Evolutionary conservation across 35 echinoderm and acorn worm species (phyloP).

Genomic region (Patiria miniata): DNA sequence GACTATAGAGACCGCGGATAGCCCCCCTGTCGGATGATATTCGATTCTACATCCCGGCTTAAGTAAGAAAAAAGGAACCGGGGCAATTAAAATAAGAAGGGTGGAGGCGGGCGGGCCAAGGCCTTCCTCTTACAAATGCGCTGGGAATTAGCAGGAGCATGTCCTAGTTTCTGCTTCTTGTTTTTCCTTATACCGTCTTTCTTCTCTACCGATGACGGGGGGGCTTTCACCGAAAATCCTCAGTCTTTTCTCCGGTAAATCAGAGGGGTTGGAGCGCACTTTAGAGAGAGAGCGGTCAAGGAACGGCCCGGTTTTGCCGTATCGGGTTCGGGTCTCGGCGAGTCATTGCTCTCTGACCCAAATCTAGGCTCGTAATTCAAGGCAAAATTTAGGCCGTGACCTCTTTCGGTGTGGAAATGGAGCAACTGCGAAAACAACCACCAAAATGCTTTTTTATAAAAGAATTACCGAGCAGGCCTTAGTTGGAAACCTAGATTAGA

Average conservation of each 20-base stretch:
- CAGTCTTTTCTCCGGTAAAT: slow-evolving; percentile 19
- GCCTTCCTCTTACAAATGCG: slow-evolving; percentile 8
- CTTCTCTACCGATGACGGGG: not conserved
- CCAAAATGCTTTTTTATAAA: too few relatives aligned
- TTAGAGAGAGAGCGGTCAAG: not conserved
- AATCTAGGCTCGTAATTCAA: not conserved
- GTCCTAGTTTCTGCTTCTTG: not conserved
- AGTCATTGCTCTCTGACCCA: slow-evolving; percentile 19
- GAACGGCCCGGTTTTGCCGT: not conserved
- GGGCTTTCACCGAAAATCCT: slow-evolving; percentile 11
- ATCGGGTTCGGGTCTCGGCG: not conserved
- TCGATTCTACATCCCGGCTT: slow-evolving; percentile 14
- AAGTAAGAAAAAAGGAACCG: not conserved
- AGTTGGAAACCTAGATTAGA: too few relatives aligned
- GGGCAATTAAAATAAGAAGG: slow-evolving; percentile 15
- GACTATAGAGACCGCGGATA: not conserved
- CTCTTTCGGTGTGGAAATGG: too few relatives aligned
- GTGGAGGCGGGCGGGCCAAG: not conserved
- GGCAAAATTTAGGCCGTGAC: not conserved
- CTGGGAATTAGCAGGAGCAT: slow-evolving; percentile 18
- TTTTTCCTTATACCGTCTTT: too few relatives aligned
- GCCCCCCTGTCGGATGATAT: slow-evolving; percentile 18
- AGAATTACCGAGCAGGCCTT: too few relatives aligned
- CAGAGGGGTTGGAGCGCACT: not conserved
- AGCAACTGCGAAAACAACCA: too few relatives aligned